Conservation (phyloP, 2,797 vertebrate species). For the Pipistrellus kuhlii region DNA sequence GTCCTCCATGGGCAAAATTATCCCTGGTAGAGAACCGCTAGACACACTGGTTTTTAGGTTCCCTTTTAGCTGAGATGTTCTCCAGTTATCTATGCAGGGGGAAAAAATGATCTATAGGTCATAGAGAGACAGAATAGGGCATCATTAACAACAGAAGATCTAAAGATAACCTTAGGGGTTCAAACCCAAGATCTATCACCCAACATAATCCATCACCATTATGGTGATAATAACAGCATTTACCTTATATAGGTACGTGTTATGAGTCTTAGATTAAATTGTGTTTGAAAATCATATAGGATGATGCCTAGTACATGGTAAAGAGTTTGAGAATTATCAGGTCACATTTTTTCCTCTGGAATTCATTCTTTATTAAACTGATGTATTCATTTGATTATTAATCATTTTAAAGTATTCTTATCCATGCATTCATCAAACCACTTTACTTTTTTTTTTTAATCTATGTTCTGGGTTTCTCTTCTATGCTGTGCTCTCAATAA, state of each 20-base stretch:
- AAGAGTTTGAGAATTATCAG: neutral
- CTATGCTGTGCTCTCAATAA: neutral
- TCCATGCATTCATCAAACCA: neutral
- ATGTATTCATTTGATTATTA: slow-evolving; percentile 17
- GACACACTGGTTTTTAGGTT: neutral
- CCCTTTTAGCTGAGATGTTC: neutral
- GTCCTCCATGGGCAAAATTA: neutral
- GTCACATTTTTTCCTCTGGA: neutral
- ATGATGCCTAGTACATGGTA: neutral
- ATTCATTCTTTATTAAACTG: slow-evolving; percentile 26
- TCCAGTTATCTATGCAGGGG: neutral
- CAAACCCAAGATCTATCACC: neutral
- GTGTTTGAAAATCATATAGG: neutral
- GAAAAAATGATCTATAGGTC: neutral
- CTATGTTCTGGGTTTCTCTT: neutral
- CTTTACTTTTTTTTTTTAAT: neutral
- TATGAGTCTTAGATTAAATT: neutral
- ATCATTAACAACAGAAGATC: neutral
- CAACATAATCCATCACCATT: neutral
- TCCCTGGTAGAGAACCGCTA: neutral
- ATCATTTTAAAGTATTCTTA: slow-evolving; percentile 15
- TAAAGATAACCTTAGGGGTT: neutral
- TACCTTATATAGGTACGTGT: neutral
- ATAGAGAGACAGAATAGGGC: neutral
- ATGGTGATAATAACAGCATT: neutral